phyloP scores from a whole-genome alignment of 53 echinoderm and acorn worm genomes.

The Mesocentrotus franciscanus region DNA sequence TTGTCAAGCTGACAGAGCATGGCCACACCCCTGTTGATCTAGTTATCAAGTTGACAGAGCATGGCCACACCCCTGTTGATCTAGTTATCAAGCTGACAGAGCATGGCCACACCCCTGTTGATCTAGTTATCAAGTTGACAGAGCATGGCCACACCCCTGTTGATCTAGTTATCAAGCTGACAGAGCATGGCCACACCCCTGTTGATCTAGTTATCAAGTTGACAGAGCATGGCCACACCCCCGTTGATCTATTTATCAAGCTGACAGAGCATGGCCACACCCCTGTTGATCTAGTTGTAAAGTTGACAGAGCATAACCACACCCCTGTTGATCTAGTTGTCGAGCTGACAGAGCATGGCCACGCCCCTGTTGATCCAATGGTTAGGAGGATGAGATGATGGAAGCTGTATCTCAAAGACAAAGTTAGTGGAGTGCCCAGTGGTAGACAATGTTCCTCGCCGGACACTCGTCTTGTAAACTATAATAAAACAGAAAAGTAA shows the following conservation, averaged over 20 bases:
- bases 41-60: background rate
- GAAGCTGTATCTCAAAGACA: constrained; percentile 87
- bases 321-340: constrained; percentile 32
- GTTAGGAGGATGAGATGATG: constrained; percentile 79
- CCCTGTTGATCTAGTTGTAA: constrained; percentile 4
- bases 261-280: background rate
- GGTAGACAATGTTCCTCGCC: constrained; percentile 90
- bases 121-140: background rate
- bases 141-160: background rate
- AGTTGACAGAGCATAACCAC: constrained; percentile 64
- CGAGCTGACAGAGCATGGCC: constrained; percentile 84
- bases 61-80: background rate
- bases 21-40: background rate
- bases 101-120: background rate
- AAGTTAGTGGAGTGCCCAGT: constrained; percentile 98
- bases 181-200: background rate
- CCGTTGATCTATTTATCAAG: constrained; percentile 11
- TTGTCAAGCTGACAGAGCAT: background rate
- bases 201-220: constrained; percentile 3
- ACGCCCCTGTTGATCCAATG: constrained; percentile 99
- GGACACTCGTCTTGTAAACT: constrained; percentile 97
- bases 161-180: constrained; percentile 1
- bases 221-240: background rate
- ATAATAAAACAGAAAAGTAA: constrained; percentile 7
- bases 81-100: background rate